Evolutionary conservation across 2,888 invertebrate species (phyloP), one percentile per base, ranked within the genome.

Genomic region (Gibbula magus): DNA sequence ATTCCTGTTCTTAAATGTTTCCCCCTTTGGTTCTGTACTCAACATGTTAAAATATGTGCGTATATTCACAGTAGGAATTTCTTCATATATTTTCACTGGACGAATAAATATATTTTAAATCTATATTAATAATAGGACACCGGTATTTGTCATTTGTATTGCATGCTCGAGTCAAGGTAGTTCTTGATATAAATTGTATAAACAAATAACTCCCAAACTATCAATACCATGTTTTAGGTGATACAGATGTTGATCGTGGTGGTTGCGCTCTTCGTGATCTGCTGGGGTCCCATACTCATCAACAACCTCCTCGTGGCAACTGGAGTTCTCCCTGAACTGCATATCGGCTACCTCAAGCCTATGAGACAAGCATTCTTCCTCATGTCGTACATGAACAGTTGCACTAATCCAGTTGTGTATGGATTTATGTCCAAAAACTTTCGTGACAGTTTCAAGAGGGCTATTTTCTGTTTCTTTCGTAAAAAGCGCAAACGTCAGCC

Each of bases 391-490:
- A 95, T 95, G 89, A 96, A 96, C 93, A 95, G 95, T 89, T 96
- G 95, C 91, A 94, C 96, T 86, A 96, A 96, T 91, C 96, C 96
- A 2, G 94, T 96, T 67, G 94, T 96, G 54, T 96, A 96, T 90
- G 96, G 95, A 53, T 96, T 96, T 92, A 95, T 96, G 95, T 96
- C 96, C 45, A 94, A 94, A 87, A 95, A 95, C 92, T 96, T 96
- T 91, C 93, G 95, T 2, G 94, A 90, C 56, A 90, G 90, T 39
- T 93, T 93, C 87, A 88, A 87, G 66, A 87, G 89, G 56, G 89
- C 90, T 2, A 83, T 91, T 35, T 85, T 86, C 75, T 89, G 88
- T 78, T 85, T 81, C 67, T 79, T 56, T 35, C 39, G 76, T 10
- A 73, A 51, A 1, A 51, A 39, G 16, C 78, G 74, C 51, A 66